Base-by-base conservation (phyloP, 2,797 vertebrate genomes). In the Falco berigora region DNA sequence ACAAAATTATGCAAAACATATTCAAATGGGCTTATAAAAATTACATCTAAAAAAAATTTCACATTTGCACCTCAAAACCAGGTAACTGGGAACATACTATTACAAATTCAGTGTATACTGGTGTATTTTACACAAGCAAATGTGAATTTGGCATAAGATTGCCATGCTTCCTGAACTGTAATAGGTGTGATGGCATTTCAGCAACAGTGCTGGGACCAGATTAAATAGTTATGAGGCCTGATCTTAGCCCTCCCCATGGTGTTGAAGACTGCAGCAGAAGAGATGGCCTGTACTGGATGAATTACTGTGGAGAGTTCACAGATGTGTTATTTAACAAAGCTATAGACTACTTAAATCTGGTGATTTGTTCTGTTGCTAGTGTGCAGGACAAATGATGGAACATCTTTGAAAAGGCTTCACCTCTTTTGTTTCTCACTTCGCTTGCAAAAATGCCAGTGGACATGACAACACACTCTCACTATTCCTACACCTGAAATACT, bases 61-160 rank as follows among this genome's bases (percentile, higher is more conserved):
- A 81, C 68, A 95, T 93, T 95, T 95, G 69, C 75, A 93, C 93
- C 89, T 92, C 91, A 92, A 97, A 96, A 95, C 27, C 64, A 88
- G 84, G 75, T 95, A 90, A 84, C 92, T 30, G 36, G 58, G 69
- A 92, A 84, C 66, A 88, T 66, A 81, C 17, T 71, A 68, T 80
- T 92, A 86, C 66, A 89, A 88, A 92, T 89, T 88, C 58, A 91
- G 62, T 72, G 68, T 62, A 86, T 85, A 21, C 19, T 68, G 50
- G 81, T 86, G 50, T 11, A 80, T 89, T 95, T 89, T 85, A 86
- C 64, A 78, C 27, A 58, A 62, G 20, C 16, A 76, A 90, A 92
- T 73, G 36, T 40, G 62, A 92, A 78, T 53, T 89, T 55, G 50
- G 52, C 0, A 0, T 56, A 66, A 62, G 61, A 64, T 27, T 85